Base-by-base conservation (phyloP, 2,113 vertebrate genomes). In the Aldabrachelys gigantea region DNA sequence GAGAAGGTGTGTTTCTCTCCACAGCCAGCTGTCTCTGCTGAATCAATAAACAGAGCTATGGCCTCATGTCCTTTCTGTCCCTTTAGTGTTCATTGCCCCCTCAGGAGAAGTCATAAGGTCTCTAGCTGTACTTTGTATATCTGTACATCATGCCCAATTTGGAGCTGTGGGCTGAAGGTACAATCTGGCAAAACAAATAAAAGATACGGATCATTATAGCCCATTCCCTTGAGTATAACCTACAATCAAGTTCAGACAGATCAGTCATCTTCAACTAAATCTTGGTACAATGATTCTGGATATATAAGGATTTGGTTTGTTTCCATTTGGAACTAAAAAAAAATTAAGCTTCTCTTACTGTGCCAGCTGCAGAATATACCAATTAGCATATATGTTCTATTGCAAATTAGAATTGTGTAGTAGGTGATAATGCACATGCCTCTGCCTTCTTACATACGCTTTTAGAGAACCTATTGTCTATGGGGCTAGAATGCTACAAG, bases 401-500 rank as follows among this genome's bases (percentile, higher is more conserved):
- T 10, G 49, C 53, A 78, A 11, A 38, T 41, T 72, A 27, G 89
- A 89, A 92, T 91, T 87, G 62, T 80, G 87, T 53, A 83, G 4
- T 29, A 62, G 10, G 25, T 38, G 10, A 38, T 38, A 38, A 22
- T 38, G 5, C 11, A 31, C 57, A 2, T 82, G 84, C 72, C 47
- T 88, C 14, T 76, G 3, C 13, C 31, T 25, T 65, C 65, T 57
- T 25, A 62, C n/a, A 89, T 0, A 0, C 53, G 89, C 19, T n/a
- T 91, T 84, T 97, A 53, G 62, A 90, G 22, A 41, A 1, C 14
- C 72, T 89, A 10, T 50, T 5, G 2, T 83, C 75, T 88, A 38
- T 78, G 19, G 89, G 75, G 84, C 62, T 94, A 76, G 76, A 85
- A 87, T 83, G 92, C 94, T 89, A 21, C 17, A 92, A 91, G 95